phyloP scores from a whole-genome alignment of 2,797 vertebrate genomes.

The Triplophysa bombifrons region DNA sequence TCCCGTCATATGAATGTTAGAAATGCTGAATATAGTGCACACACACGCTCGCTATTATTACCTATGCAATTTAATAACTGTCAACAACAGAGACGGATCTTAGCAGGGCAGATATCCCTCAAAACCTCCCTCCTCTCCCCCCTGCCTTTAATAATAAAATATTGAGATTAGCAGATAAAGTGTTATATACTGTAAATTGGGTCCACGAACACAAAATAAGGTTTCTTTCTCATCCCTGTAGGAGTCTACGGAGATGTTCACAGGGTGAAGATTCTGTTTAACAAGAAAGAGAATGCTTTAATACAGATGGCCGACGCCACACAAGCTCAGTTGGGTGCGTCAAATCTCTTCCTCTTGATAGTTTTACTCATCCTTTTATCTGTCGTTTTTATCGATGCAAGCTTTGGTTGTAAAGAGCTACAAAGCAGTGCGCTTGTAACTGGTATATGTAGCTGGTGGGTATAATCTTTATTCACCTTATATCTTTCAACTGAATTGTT shows the following conservation, averaged over 20 bases:
- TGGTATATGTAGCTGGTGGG: background rate
- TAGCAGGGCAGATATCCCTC: conserved; percentile 35
- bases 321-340: conserved; percentile 89
- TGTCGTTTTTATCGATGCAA: background rate
- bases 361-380: conserved; percentile 13
- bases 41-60: conserved; percentile 28
- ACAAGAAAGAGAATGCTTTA: conserved; percentile 89
- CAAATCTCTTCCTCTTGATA: conserved; percentile 16
- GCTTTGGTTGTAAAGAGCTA: conserved; percentile 11
- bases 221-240: conserved; percentile 54
- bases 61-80: conserved; percentile 52
- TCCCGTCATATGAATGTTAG: conserved; percentile 33
- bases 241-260: conserved; percentile 92
- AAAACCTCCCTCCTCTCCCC: background rate
- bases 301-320: conserved; percentile 90
- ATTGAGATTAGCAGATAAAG: conserved; percentile 2
- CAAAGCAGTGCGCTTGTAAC: background rate
- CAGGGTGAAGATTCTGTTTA: conserved; percentile 94
- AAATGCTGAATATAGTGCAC: background rate
- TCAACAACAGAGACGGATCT: conserved; percentile 37
- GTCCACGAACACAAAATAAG: background rate
- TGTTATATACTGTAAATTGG: conserved; percentile 31
- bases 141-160: conserved; percentile 21
- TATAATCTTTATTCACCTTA: background rate
- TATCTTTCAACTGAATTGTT: background rate